Evolutionary conservation across 1,140 invertebrate species (phyloP).

Genomic region (Bombus superbus): DNA sequence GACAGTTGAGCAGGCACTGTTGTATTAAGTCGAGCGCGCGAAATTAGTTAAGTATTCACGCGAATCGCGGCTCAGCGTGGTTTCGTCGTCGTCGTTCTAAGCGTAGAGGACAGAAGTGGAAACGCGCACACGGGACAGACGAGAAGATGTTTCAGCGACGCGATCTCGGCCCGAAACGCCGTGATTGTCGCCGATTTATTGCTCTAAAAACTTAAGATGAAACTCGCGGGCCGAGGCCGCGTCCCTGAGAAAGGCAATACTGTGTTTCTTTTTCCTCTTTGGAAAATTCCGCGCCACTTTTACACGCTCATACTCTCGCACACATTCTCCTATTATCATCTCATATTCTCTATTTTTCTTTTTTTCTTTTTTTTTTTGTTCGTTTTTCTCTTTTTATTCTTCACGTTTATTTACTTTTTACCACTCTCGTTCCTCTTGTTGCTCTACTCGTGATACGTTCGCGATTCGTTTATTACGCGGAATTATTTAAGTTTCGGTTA

Average conservation of each 20-base stretch:
- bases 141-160: constrained; percentile 51
- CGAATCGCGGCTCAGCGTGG: background rate
- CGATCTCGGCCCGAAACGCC: constrained; percentile 66
- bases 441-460: background rate
- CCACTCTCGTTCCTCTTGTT: background rate
- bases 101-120: constrained; percentile 43
- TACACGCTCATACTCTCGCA: constrained; percentile 28
- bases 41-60: no score
- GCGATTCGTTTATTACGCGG: constrained; percentile 4
- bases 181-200: constrained; percentile 82
- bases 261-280: constrained; percentile 71
- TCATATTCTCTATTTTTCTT: background rate
- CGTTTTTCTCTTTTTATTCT: background rate
- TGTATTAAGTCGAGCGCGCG: background rate
- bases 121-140: constrained; percentile 39
- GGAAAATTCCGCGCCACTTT: constrained; percentile 55
- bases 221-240: constrained; percentile 72
- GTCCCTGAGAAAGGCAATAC: constrained; percentile 78
- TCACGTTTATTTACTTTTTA: background rate
- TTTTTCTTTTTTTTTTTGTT: background rate
- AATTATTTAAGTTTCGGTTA: background rate
- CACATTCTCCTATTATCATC: background rate
- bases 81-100: constrained; percentile 11
- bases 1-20: background rate
- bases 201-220: constrained; percentile 78